Evolutionary conservation across 2,113 vertebrate species (phyloP), one percentile per base, ranked within the genome.

Genomic region (Zingel zingel): DNA sequence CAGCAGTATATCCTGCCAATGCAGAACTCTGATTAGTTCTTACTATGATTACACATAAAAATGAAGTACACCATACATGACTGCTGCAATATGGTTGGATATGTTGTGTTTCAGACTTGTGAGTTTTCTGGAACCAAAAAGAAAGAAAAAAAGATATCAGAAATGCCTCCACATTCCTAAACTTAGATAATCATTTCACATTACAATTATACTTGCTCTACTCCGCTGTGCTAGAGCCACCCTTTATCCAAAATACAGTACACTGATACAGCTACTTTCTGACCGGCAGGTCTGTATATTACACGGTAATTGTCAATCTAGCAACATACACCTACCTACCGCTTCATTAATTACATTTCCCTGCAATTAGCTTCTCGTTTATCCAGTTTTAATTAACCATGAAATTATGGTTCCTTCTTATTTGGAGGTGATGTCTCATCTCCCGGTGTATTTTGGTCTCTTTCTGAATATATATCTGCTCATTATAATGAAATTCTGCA

Each of bases 321-420:
- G 63, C 79, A 63, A 71, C 61, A 62, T 15, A 74, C 68, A 86
- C 76, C 67, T 56, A 68, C 74, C 56, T 61, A 16, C 67, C 14
- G 67, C 81, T 84, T 81, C 78, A 85, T 81, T 91, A 85, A 91
- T 90, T 87, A 71, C 84, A 92, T 88, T 79, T 87, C 77, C 48
- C 71, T 69, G 67, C 85, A 91, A 90, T 93, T 93, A 91, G 67
- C 71, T 61, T 16, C 73, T 68, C 6, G 6, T 83, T 89, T 78
- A 90, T 85, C 27, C 74, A 67, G 71, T 86, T 89, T 86, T 91
- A 89, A 92, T 92, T 89, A 86, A 87, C 39, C 77, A 39, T 90
- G 81, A 85, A 89, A 83, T 89, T 48, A 84, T 82, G 30, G 36
- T 57, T 70, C 71, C 61, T 51, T 80, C 64, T 23, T 21, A 19